Base-by-base conservation (phyloP, 2,797 vertebrate species). In the Huso huso region DNA sequence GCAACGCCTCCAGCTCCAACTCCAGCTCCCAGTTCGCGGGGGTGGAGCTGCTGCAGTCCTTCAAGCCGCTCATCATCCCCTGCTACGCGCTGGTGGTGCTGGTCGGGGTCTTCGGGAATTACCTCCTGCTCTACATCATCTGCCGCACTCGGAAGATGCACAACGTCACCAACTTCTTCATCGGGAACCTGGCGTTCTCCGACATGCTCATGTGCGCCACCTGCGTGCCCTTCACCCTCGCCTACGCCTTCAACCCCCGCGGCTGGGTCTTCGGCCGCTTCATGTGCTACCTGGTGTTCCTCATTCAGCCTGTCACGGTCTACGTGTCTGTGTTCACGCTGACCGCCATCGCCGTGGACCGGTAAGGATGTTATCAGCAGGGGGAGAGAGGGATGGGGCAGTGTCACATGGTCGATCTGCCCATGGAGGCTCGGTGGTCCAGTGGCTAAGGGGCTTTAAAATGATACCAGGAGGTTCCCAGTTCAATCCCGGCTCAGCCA, bases 121-220 rank as follows among this genome's bases (percentile, higher is more conserved):
- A 93, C 69, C 84, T 95, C 71, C 89, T 95, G 60, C 88, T 95
- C 53, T 92, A 94, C 0, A 89, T 94, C 76, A 94, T 95, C 75
- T 94, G 92, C 72, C 86, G 84, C 79, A 91, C 88, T 15, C 92
- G 89, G 74, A 95, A 92, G 83, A 95, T 95, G 93, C 92, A 94
- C 83, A 94, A 93, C 0, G 88, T 93, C 76, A 95, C 92, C 78
- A 95, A 95, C 82, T 93, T 94, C 70, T 94, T 95, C 74, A 94
- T 94, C 1, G 93, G 93, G 7, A 95, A 94, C 82, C 76, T 95
- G 83, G 93, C 93, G 15, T 94, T 94, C 79, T 94, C 93, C 0
- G 93, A 95, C 82, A 92, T 94, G 93, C 83, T 95, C 71, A 95
- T 94, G 91, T 95, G 93, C 0, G 88, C 88, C 57, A 92, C 91